Conservation (phyloP, 2,888 invertebrate genomes). For the Luperina testacea region DNA sequence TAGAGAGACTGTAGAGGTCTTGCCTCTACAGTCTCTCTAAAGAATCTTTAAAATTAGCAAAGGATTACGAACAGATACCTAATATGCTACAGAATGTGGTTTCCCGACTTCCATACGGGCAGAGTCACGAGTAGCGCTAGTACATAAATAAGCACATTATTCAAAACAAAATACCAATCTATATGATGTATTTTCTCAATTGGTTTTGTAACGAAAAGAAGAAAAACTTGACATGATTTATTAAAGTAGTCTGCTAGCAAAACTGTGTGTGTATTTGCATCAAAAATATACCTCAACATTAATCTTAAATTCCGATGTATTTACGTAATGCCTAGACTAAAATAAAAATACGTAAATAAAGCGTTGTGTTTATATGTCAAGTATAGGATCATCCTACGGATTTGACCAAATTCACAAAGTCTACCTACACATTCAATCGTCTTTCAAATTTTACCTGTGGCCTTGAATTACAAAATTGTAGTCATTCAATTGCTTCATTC, state of each 20-base stretch:
- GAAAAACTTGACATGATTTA: constrained; percentile 26
- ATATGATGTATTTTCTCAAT: constrained; percentile 5
- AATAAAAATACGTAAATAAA: constrained; percentile 15
- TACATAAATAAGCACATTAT: constrained; percentile 7
- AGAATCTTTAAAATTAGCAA: neutral
- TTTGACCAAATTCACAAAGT: neutral
- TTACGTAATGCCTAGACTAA: constrained; percentile 30
- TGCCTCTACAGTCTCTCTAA: no score
- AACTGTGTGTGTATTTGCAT: constrained; percentile 9
- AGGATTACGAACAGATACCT: neutral
- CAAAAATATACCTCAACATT: constrained; percentile 4
- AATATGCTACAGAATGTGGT: neutral
- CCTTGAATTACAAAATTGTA: constrained; percentile 12
- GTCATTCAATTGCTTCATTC: neutral
- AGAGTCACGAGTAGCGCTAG: constrained; percentile 5
- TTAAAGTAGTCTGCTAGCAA: constrained; percentile 18
- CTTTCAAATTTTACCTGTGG: neutral
- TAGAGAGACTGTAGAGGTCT: no score
- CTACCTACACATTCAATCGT: neutral
- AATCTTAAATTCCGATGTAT: constrained; percentile 36
- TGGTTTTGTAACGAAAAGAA: neutral
- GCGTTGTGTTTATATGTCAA: neutral
- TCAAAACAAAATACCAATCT: constrained; percentile 1
- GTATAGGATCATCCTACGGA: constrained; percentile 5
- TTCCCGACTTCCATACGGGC: neutral